Conservation (phyloP, 2,888 invertebrate species). For the Dorcus hopei region DNA sequence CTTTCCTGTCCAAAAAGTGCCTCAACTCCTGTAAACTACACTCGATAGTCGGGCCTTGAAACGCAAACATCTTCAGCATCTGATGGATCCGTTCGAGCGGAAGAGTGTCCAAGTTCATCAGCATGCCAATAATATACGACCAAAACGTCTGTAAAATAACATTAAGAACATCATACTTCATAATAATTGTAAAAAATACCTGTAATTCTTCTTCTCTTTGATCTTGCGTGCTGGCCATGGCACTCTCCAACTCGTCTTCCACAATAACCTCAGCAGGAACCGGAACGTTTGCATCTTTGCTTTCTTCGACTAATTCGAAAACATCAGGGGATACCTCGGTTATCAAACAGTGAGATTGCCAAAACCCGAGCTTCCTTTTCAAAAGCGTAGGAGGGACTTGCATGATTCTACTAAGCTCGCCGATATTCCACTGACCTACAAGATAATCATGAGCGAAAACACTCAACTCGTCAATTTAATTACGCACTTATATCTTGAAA, state of each 20-base stretch:
- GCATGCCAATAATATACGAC: conserved; percentile 96
- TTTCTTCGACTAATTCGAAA: conserved; percentile 70
- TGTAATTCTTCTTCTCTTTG: conserved; percentile 92
- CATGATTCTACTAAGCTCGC: conserved; percentile 80
- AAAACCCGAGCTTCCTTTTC: conserved; percentile 83
- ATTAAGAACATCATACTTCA: conserved; percentile 2
- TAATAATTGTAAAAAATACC: conserved; percentile 47
- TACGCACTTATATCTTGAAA: conserved; percentile 77
- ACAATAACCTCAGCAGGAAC: conserved; percentile 67
- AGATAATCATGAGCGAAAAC: neutral
- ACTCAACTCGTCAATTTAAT: conserved; percentile 11
- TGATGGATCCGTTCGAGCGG: conserved; percentile 91
- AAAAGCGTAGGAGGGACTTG: conserved; percentile 84
- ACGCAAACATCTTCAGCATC: conserved; percentile 95
- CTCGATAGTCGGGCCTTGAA: conserved; percentile 84
- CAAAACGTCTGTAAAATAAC: conserved; percentile 69
- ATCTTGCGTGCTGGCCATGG: conserved; percentile 91
- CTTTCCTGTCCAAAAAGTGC: conserved; percentile 89
- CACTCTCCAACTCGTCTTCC: conserved; percentile 90
- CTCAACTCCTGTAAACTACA: conserved; percentile 85
- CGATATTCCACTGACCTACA: conserved; percentile 77
- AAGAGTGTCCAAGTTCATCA: conserved; percentile 89
- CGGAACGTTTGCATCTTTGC: conserved; percentile 56
- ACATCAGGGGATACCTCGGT: conserved; percentile 72
- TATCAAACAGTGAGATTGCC: conserved; percentile 90